These are phyloP conservation scores for Marmota monax DNA, from an alignment of 2,113 vertebrate genomes.

Conservation along the genomic window DNA sequence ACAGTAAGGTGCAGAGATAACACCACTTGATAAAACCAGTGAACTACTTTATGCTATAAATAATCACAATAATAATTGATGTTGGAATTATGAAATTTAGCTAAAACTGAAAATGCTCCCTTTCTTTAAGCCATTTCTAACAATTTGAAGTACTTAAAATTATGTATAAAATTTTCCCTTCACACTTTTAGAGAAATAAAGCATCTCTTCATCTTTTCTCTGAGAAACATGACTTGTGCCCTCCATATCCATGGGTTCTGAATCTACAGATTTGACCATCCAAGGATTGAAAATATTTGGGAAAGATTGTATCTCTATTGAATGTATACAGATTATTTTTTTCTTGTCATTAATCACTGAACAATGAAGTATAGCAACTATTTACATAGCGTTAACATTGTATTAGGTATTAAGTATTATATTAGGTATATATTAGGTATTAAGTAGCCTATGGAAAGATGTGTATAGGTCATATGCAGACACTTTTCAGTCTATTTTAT, in stretches of 20 bases:
- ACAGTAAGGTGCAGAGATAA: neutral
- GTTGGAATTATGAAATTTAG: neutral
- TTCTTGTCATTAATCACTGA: neutral
- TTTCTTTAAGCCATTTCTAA: neutral
- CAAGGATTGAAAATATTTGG: neutral
- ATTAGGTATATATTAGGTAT: neutral
- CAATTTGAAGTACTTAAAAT: neutral
- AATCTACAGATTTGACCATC: neutral
- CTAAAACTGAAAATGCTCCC: neutral
- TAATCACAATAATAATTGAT: neutral
- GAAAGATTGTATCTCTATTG: neutral
- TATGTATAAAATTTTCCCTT: neutral
- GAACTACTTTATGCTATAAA: neutral
- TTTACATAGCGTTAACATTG: neutral
- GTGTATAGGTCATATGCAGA: neutral
- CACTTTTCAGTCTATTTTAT: neutral
- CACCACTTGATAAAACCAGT: neutral
- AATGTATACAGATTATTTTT: neutral
- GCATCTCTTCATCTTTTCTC: neutral
- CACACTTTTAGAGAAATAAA: neutral
- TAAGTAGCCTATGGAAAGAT: neutral
- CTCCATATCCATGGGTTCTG: neutral
- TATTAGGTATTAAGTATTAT: neutral
- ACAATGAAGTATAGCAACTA: neutral
- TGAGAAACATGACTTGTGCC: neutral